Evolutionary conservation across 2,888 invertebrate genomes (phyloP).

Genomic region (Gasteruption jaculator): DNA sequence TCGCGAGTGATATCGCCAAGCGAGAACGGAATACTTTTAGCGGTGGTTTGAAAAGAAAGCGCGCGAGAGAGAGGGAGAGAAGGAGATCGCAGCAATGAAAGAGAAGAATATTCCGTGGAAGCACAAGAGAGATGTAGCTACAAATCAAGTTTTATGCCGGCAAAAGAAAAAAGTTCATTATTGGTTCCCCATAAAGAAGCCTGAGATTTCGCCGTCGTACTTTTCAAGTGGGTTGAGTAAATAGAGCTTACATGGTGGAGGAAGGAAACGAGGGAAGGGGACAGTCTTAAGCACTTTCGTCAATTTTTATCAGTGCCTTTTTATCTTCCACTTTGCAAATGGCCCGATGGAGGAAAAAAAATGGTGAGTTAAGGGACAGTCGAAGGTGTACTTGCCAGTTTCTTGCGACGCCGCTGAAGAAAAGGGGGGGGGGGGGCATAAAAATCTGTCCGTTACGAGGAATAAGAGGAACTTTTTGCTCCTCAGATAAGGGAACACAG

Average conservation of each 20-base stretch:
- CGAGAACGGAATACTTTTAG: constrained; percentile 37
- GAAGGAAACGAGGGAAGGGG: constrained; percentile 13
- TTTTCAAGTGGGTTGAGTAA: no score
- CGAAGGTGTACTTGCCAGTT: no score
- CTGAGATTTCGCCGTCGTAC: no score
- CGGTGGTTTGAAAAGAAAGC: constrained; percentile 19
- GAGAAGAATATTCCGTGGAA: constrained; percentile 21
- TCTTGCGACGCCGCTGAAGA: no score
- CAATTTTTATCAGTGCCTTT: constrained; percentile 28
- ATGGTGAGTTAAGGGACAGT: no score
- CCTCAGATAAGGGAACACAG: no score
- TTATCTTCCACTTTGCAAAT: background rate
- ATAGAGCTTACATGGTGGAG: constrained; percentile 1
- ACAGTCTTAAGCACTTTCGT: constrained; percentile 27
- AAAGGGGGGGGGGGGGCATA: no score
- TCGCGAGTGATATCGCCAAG: constrained; percentile 49
- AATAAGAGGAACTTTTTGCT: no score
- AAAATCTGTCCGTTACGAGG: no score
- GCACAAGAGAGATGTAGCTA: constrained; percentile 34
- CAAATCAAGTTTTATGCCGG: constrained; percentile 50
- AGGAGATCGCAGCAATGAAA: constrained; percentile 12
- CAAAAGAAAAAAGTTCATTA: constrained; percentile 49
- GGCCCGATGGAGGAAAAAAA: no score
- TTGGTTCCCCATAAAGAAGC: constrained; percentile 49
- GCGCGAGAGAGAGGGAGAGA: constrained; percentile 12